Conservation (phyloP, 2,888 invertebrate genomes). For the Chrysotoxum bicinctum region DNA sequence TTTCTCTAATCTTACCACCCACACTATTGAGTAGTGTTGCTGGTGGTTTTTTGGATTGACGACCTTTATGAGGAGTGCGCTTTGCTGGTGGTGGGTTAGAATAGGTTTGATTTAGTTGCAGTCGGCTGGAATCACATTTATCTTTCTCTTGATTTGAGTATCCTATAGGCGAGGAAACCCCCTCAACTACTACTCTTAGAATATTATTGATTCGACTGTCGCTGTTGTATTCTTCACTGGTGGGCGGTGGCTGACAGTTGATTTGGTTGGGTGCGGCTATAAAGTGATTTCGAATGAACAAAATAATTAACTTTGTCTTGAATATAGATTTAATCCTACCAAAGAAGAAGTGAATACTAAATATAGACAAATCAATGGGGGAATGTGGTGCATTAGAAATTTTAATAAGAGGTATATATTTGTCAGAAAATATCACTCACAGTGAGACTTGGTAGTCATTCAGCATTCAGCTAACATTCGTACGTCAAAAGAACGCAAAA, state of each 20-base stretch:
- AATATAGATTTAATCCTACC: too few species aligned
- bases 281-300: conserved; percentile 60
- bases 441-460: too few species aligned
- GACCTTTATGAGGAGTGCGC: not conserved
- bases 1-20: not conserved
- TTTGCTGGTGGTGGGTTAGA: conserved; percentile 11
- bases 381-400: too few species aligned
- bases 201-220: not conserved
- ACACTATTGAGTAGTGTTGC: conserved; percentile 18
- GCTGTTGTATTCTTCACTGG: conserved; percentile 2
- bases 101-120: conserved; percentile 62
- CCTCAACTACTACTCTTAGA: not conserved
- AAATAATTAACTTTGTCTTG: conserved; percentile 67
- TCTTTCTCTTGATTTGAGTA: conserved; percentile 50
- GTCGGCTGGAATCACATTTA: conserved; percentile 62
- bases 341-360: too few species aligned
- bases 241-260: not conserved
- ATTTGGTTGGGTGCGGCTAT: conserved; percentile 40
- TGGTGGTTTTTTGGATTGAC: not conserved
- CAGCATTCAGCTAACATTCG: too few species aligned
- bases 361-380: too few species aligned
- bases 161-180: conserved; percentile 10
- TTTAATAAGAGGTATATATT: too few species aligned
- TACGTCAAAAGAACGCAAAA: too few species aligned
- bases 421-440: too few species aligned